Conservation (phyloP, 2,113 vertebrate genomes). For the Archocentrus centrarchus region DNA sequence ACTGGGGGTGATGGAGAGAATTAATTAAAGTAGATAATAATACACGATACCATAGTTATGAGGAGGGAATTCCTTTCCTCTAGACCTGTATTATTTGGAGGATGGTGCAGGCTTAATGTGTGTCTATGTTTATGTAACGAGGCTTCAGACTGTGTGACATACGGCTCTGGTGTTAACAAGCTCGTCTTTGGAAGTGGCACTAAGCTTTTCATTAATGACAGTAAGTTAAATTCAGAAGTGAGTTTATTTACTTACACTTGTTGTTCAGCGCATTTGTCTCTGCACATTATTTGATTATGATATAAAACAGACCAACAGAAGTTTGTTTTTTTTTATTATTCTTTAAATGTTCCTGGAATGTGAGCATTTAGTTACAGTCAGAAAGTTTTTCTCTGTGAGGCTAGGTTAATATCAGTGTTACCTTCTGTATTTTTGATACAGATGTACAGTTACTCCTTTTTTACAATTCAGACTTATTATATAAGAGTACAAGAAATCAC, state of each 20-base stretch:
- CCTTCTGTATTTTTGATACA: neutral
- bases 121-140: neutral
- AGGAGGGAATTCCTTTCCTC: neutral
- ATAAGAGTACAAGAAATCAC: no score
- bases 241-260: neutral
- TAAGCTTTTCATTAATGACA: neutral
- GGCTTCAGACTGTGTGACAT: slow-evolving; percentile 7
- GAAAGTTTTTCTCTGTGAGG: no score
- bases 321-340: no score
- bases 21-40: neutral
- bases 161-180: neutral
- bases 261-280: no score
- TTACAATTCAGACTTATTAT: neutral
- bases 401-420: neutral
- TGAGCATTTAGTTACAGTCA: no score
- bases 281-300: no score
- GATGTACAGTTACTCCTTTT: fast-evolving
- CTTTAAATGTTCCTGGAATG: no score
- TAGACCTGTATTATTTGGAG: neutral
- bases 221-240: neutral
- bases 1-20: no score
- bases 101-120: neutral
- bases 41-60: neutral
- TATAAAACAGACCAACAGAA: neutral
- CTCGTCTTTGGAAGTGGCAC: neutral